Conservation (phyloP, 2,797 vertebrate species). For the Anguilla megastoma region DNA sequence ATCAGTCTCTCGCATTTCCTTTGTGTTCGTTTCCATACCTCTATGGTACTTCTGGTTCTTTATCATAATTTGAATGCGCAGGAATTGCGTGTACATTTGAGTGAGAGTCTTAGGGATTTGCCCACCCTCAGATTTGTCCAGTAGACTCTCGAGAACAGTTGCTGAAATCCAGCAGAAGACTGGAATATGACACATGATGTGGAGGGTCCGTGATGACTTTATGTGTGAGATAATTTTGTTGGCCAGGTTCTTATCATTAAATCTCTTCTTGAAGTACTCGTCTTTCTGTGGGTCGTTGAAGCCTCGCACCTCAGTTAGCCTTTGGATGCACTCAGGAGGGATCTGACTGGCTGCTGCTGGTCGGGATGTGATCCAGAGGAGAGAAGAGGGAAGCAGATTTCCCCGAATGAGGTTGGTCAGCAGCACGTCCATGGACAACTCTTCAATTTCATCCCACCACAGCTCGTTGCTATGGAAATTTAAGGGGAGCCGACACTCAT, state of each 20-base stretch:
- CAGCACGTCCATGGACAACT: conserved; percentile 23
- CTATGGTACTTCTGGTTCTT: conserved; percentile 39
- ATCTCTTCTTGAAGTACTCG: conserved; percentile 29
- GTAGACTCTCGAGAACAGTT: conserved; percentile 38
- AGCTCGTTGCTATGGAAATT: background rate
- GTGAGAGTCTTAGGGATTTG: conserved; percentile 40
- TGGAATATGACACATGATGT: conserved; percentile 50
- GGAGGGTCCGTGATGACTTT: conserved; percentile 13
- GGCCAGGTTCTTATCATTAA: conserved; percentile 6
- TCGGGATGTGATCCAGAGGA: conserved; percentile 38
- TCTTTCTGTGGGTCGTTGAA: conserved; percentile 37
- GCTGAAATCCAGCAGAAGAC: conserved; percentile 51
- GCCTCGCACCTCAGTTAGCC: conserved; percentile 35
- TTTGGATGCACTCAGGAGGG: background rate
- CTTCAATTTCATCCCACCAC: background rate
- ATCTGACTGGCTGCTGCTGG: conserved; percentile 33
- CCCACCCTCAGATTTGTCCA: background rate
- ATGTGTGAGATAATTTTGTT: conserved; percentile 12
- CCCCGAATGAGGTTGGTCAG: conserved; percentile 35
- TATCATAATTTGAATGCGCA: conserved; percentile 34
- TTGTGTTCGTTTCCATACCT: background rate
- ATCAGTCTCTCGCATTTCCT: background rate
- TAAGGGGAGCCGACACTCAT: conserved; percentile 30
- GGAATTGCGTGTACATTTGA: conserved; percentile 47
- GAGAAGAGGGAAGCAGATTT: conserved; percentile 21